phyloP scores from a whole-genome alignment of 1,140 invertebrate species.

The Tenebrio molitor region DNA sequence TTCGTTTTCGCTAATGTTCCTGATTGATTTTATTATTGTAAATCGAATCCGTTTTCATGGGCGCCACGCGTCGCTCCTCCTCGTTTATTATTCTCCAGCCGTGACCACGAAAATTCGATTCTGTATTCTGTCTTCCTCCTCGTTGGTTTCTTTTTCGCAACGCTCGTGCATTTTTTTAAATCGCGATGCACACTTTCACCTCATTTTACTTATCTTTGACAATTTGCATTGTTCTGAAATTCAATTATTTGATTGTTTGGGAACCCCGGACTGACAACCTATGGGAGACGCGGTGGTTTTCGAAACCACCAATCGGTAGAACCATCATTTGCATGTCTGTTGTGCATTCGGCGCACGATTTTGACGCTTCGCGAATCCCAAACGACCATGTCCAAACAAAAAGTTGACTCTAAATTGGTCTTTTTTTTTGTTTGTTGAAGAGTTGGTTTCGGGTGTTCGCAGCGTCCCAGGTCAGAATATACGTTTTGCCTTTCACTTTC shows the following conservation, averaged over 20 bases:
- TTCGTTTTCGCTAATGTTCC: background rate
- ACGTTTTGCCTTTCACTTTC: slow-evolving; percentile 27
- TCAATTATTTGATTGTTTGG: no score
- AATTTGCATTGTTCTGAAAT: no score
- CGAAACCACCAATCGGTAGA: background rate
- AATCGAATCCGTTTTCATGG: background rate
- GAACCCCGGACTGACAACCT: background rate
- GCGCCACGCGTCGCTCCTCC: background rate
- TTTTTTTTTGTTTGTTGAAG: slow-evolving; percentile 6
- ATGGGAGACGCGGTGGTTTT: background rate
- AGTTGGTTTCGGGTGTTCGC: slow-evolving; percentile 10
- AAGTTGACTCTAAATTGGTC: no score
- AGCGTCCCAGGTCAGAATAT: slow-evolving; percentile 8
- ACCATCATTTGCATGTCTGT: slow-evolving; percentile 1
- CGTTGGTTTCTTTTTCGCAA: no score
- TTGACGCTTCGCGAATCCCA: no score
- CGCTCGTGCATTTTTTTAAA: no score
- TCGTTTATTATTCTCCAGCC: background rate
- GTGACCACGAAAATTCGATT: background rate
- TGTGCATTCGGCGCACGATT: background rate
- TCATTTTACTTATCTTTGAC: no score
- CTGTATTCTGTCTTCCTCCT: background rate
- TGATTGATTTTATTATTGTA: background rate
- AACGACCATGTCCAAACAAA: no score
- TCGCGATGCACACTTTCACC: no score